These are phyloP conservation scores for Drosophila tropicalis DNA, from an alignment of 1,140 invertebrate genomes.

Conservation along the genomic window DNA sequence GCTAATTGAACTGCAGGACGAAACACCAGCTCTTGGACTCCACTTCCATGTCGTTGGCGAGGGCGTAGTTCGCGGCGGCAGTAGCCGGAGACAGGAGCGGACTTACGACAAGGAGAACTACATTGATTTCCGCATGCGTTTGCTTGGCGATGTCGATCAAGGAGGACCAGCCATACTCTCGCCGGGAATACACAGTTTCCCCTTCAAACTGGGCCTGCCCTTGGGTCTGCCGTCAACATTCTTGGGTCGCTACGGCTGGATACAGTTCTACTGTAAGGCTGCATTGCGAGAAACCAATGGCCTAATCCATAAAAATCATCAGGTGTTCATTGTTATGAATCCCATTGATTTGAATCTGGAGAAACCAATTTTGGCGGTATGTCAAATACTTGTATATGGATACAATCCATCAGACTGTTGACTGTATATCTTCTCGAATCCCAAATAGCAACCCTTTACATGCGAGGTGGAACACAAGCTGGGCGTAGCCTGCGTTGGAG, in stretches of 20 bases:
- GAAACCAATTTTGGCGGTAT: constrained; percentile 93
- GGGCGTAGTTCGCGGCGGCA: constrained; percentile 92
- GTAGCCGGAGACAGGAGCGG: constrained; percentile 89
- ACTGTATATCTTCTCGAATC: background rate
- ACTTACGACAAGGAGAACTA: constrained; percentile 96
- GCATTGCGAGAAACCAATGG: constrained; percentile 94
- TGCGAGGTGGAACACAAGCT: constrained; percentile 95
- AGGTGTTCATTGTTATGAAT: constrained; percentile 98
- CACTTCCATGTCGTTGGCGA: constrained; percentile 97
- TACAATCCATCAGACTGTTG: background rate
- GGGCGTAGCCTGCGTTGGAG: constrained; percentile 92
- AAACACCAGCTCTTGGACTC: constrained; percentile 94
- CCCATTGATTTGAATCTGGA: constrained; percentile 97
- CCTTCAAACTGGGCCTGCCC: constrained; percentile 95
- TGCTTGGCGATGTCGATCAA: constrained; percentile 93
- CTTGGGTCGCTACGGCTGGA: constrained; percentile 96
- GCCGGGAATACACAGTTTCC: constrained; percentile 97
- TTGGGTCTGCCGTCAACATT: constrained; percentile 96
- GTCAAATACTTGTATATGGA: constrained; percentile 55
- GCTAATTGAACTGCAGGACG: constrained; percentile 95
- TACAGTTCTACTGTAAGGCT: constrained; percentile 97
- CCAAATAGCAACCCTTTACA: constrained; percentile 92
- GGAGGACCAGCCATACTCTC: constrained; percentile 91
- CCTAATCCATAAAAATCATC: constrained; percentile 96
- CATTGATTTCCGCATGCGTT: constrained; percentile 96